Evolutionary conservation across 2,113 vertebrate genomes (phyloP), one percentile per base, ranked within the genome.

Genomic region (Pandion haliaetus): DNA sequence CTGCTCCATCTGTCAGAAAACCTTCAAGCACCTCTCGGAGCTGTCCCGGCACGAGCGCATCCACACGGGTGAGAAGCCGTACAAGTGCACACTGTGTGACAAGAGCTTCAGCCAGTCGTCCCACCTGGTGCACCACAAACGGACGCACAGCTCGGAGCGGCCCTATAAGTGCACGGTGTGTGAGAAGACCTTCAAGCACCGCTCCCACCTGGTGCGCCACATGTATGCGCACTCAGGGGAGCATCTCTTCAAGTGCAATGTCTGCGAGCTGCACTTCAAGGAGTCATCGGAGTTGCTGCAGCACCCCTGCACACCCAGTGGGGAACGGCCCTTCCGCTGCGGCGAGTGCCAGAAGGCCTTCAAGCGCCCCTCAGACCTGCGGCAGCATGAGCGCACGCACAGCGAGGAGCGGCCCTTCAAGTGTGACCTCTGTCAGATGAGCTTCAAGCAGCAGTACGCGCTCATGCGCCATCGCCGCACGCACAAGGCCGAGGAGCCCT

Each of bases 91-190:
- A 6, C 98, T 99, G 5, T 99, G 99, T 0, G 99, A 99, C 97
- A 99, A 99, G 98, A 99, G 99, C 96, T 99, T 99, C 98, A 99
- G 99, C 97, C 99, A 99, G 98, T 99, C 99, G 0, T 99, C 99
- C 0, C 99, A 99, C 97, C 98, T 99, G 72, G 99, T 99, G 94
- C 99, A 99, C 97, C 99, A 99, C 98, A 99, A 99, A 96, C 98
- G 99, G 79, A 99, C 99, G 0, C 99, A 99, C 98, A 99, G 99
- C 97, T 99, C 99, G 0, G 99, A 99, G 93, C 98, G 99, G 63
- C 99, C 99, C 5, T 99, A 99, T 96, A 99, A 99, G 96, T 99
- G 99, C 45, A 98, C 99, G 0, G 99, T 99, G 31, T 99, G 99
- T 1, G 99, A 99, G 95, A 99, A 99, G 98, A 99, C 99, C 96